Percentiles rank a stretch among this genome's conserved stretches.
Evolutionary conservation across 2,113 vertebrate species (phyloP).

Genomic region (Hippocampus comes): DNA sequence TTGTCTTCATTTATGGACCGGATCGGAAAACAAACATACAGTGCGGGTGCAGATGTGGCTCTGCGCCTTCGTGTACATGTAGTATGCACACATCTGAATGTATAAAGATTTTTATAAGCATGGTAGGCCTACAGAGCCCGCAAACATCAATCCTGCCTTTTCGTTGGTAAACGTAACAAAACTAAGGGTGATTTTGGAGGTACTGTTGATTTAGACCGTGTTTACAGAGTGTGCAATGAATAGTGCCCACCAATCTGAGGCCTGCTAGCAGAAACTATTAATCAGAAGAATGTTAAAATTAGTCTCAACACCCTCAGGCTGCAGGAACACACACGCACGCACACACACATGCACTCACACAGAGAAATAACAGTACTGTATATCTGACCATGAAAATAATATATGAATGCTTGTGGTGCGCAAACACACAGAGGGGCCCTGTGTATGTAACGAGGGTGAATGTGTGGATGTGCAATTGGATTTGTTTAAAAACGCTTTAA

Average conservation of each 20-base stretch:
- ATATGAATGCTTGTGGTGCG: conserved; percentile 54
- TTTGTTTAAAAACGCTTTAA: conserved; percentile 64
- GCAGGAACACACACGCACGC: conserved; percentile 39
- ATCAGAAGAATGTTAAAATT: conserved; percentile 73
- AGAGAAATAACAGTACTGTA: conserved; percentile 58
- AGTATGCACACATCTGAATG: conserved; percentile 6
- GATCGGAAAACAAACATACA: conserved; percentile 65
- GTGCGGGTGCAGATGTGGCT: conserved; percentile 24
- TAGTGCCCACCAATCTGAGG: conserved; percentile 25
- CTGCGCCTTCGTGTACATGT: conserved; percentile 2
- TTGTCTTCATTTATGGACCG: conserved; percentile 65
- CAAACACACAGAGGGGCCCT: conserved; percentile 42
- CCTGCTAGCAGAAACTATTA: conserved; percentile 59
- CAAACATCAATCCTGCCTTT: conserved; percentile 38
- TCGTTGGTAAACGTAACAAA: conserved; percentile 53
- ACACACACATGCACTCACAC: conserved; percentile 40
- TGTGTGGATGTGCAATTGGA: conserved; percentile 34
- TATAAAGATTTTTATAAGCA: background rate
- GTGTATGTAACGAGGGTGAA: conserved; percentile 33
- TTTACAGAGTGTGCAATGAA: conserved; percentile 54
- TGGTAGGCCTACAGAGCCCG: conserved; percentile 36
- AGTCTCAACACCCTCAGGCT: conserved; percentile 60
- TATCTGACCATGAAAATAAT: conserved; percentile 51
- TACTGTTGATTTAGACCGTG: conserved; percentile 64
- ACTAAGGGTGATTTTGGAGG: conserved; percentile 57